These are phyloP conservation scores for Megaceryle alcyon DNA, from an alignment of 2,797 vertebrate genomes.

Conservation along the genomic window DNA sequence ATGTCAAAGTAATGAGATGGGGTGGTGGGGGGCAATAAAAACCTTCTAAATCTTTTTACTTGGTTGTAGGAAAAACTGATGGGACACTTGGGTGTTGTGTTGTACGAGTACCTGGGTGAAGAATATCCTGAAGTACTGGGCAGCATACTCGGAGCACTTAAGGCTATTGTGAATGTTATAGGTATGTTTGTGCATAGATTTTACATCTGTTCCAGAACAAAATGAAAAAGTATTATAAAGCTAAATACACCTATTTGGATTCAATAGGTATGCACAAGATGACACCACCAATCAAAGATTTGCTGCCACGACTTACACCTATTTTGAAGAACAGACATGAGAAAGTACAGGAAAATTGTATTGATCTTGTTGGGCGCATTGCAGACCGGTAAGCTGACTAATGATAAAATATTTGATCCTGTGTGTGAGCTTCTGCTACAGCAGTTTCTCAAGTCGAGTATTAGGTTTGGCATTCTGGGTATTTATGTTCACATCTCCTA, in stretches of 20 bases:
- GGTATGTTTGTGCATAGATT: conserved; percentile 79
- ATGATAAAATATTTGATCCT: neutral
- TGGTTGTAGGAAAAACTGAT: conserved; percentile 94
- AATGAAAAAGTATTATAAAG: neutral
- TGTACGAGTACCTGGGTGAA: conserved; percentile 99
- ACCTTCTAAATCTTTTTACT: neutral
- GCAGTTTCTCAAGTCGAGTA: neutral
- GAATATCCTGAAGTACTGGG: conserved; percentile 98
- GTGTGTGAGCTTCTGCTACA: neutral
- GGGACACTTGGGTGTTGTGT: conserved; percentile 98
- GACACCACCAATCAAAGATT: conserved; percentile 98
- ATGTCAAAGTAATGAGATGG: neutral
- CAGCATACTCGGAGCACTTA: conserved; percentile 97
- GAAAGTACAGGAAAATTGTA: conserved; percentile 99
- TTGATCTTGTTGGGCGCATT: conserved; percentile 97
- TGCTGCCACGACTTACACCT: conserved; percentile 95
- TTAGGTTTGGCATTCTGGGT: neutral
- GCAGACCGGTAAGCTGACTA: conserved; percentile 88
- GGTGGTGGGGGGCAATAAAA: too few relatives aligned
- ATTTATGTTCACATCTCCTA: neutral
- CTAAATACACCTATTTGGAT: neutral
- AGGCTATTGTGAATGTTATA: conserved; percentile 99
- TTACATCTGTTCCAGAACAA: neutral
- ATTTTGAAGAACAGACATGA: conserved; percentile 99
- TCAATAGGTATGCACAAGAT: conserved; percentile 98